Conservation (phyloP, 1,140 invertebrate genomes). For the Cryptotermes secundus region DNA sequence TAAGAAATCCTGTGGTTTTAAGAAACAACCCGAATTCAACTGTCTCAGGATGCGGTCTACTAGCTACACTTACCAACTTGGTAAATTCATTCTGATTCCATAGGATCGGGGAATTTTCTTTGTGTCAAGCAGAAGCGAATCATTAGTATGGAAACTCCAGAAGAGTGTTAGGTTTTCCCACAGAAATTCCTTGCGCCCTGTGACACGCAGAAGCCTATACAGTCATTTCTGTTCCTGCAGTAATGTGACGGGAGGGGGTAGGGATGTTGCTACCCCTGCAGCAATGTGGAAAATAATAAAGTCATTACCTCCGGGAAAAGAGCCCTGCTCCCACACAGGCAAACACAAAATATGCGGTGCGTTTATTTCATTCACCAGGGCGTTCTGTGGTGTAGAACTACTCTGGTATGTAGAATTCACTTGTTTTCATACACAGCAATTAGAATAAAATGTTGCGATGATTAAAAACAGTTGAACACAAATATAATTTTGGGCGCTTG, state of each 20-base stretch:
- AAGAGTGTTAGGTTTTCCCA: no score
- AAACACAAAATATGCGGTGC: not conserved
- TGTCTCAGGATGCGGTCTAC: no score
- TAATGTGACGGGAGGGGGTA: not conserved
- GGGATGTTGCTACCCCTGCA: no score
- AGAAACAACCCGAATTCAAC: no score
- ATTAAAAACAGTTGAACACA: not conserved
- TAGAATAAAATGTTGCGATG: not conserved
- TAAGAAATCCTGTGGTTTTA: no score
- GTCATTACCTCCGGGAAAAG: conserved; percentile 4
- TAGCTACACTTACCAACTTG: no score
- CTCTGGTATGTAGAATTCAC: not conserved
- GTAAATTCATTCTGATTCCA: no score
- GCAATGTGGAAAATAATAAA: conserved; percentile 18
- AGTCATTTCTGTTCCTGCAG: not conserved
- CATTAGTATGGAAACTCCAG: no score
- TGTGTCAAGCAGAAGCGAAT: no score
- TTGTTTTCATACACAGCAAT: not conserved
- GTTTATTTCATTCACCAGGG: not conserved
- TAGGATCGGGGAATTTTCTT: no score
- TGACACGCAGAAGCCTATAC: not conserved
- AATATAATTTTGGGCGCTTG: not conserved
- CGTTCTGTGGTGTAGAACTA: not conserved
- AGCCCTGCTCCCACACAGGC: not conserved
- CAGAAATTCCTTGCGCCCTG: not conserved